Base-by-base conservation (phyloP, 2,888 invertebrate genomes). In the Drosophila birchii region DNA sequence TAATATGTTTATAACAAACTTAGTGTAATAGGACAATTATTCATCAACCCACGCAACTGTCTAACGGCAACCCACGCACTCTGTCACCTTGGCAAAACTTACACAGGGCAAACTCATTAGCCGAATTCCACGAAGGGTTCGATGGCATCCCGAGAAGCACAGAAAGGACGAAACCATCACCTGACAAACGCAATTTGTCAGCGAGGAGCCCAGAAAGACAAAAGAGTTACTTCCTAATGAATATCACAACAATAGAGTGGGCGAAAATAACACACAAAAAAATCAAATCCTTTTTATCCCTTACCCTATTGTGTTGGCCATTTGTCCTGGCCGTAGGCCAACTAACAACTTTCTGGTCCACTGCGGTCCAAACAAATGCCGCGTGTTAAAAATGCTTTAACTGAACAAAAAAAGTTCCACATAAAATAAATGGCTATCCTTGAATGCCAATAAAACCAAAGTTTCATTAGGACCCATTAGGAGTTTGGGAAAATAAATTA, bases 381-480 rank as follows among this genome's bases (percentile, higher is more conserved):
- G 38, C 39, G 44, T 47, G 69, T 76, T 70, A 43, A 47, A 69
- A 54, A 36, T 58, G 32, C 44, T 29, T 64, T 63, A 39, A 32
- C 18, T 54, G 23, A 38, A 32, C 26, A 47, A 20, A 39, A 41
- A 18, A 43, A 29, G 47, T 45, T 20, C 1, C 11, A 43, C 54
- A 68, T 55, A 41, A 56, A 77, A 49, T 58, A 45, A 61, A 39
- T 49, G n/a, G 20, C 23, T 51, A 38, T 39, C 36, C 36, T 56
- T 45, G 20, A 36, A 18, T 29, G 36, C 64, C 51, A 66, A 51
- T 34, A 51, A 64, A 64, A 49, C 20, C 53, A 69, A 80, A 70
- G 45, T 66, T 59, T 64, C 78, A 78, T 79, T 71, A 68, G 81
- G 67, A 68, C 66, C 54, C 41, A 72, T 38, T 23, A 38, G 43